A percentile compares a stretch with the other conserved stretches of the same genome.
phyloP scores from a whole-genome alignment of 2,113 vertebrate species.

The Acanthochromis polyacanthus region DNA sequence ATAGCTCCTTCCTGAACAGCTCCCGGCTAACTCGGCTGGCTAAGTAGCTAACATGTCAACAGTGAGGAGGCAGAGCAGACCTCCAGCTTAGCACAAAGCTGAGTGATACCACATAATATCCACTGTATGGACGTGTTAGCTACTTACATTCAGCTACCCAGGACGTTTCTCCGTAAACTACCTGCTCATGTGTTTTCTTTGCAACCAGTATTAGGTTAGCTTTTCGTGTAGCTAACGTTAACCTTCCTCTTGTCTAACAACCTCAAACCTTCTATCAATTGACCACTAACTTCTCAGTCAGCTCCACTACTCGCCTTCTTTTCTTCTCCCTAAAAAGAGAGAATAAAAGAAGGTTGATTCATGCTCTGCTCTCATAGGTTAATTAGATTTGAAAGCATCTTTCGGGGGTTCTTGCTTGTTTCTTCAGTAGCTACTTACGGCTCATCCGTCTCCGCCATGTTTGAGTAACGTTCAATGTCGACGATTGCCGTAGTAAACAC shows the following conservation, averaged over 20 bases:
- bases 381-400: slow-evolving; percentile 68
- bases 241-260: slow-evolving; percentile 63
- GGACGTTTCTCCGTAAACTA: not conserved
- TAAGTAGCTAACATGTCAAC: slow-evolving; percentile 51
- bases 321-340: slow-evolving; percentile 98
- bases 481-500: slow-evolving; percentile 27
- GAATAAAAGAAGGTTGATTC: slow-evolving; percentile 96
- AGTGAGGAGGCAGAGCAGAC: not conserved
- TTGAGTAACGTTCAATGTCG: slow-evolving; percentile 45
- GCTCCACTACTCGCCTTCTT: slow-evolving; percentile 98
- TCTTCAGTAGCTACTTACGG: slow-evolving; percentile 89
- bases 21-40: slow-evolving; percentile 21
- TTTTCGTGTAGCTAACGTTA: slow-evolving; percentile 47
- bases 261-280: slow-evolving; percentile 82
- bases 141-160: not conserved
- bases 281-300: slow-evolving; percentile 96
- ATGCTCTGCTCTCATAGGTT: slow-evolving; percentile 70
- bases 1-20: not conserved
- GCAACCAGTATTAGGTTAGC: slow-evolving; percentile 21
- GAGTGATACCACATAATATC: not conserved
- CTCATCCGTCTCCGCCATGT: slow-evolving; percentile 94
- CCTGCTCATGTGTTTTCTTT: slow-evolving; percentile 6
- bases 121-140: not conserved
- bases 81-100: not conserved
- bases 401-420: slow-evolving; percentile 62